Conservation (phyloP, 2,888 invertebrate genomes). For the Anarsia innoxiella region DNA sequence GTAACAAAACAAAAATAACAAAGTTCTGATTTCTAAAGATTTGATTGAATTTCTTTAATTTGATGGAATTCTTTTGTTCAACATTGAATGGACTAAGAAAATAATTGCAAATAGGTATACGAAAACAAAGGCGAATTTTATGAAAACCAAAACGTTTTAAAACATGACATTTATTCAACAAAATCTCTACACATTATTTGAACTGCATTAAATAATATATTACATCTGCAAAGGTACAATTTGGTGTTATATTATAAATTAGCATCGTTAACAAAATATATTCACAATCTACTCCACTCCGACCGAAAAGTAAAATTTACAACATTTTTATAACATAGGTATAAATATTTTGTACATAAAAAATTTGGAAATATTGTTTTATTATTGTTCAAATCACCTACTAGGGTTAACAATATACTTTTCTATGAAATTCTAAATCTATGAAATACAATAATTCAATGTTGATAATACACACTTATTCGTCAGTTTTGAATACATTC, state of each 20-base stretch:
- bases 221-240: constrained; percentile 61
- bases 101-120: no score
- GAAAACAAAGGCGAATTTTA: no score
- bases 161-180: constrained; percentile 74
- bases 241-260: constrained; percentile 63
- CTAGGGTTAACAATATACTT: constrained; percentile 34
- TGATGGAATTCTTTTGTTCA: no score
- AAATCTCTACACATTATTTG: constrained; percentile 66
- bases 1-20: no score
- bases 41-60: no score
- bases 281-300: no score
- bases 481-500: neutral
- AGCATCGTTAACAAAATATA: no score
- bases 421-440: constrained; percentile 35
- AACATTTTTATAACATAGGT: constrained; percentile 32
- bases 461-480: neutral
- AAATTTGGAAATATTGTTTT: constrained; percentile 32
- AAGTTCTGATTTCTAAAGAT: no score
- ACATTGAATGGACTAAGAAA: no score
- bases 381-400: constrained; percentile 57
- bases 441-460: constrained; percentile 45
- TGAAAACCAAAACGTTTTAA: no score
- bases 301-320: constrained; percentile 31
- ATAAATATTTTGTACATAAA: constrained; percentile 19
- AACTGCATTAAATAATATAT: constrained; percentile 37